Evolutionary conservation across 2,113 vertebrate genomes (phyloP), one percentile per base, ranked within the genome.

Genomic region (Felis chaus): DNA sequence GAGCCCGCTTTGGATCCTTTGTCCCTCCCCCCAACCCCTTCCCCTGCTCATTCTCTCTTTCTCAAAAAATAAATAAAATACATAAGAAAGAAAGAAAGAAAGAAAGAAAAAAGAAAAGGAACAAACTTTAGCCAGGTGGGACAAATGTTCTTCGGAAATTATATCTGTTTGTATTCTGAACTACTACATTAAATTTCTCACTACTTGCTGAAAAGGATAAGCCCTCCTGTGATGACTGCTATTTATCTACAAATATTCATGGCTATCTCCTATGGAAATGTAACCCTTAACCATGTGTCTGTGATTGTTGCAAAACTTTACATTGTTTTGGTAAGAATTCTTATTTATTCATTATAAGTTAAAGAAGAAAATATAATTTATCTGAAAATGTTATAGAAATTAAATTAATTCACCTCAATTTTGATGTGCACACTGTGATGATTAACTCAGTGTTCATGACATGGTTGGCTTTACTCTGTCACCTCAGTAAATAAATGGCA

Each of bases 351-450:
- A 89, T 68, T 76, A 1, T 80, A 81, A 74, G 25, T 91, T 97
- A 29, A 88, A 63, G 12, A 82, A 73, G 78, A 92, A 82, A 69
- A 92, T 84, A 19, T 29, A 61, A 73, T 78, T 88, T 81, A 25
- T 96, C 73, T 84, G 83, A 83, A 87, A 96, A 48, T 45, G 12
- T 41, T 66, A 86, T 18, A 82, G 50, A 97, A 91, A 89, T 66
- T 55, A 36, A 55, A 66, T 55, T 45, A 82, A 89, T 63, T 50
- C 4, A 91, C n/a, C 25, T 89, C 48, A 66, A 15, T 93, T 93
- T 85, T 73, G 45, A 86, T 57, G 7, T 80, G 27, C 1, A 21
- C 41, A 41, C 18, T 66, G 31, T 41, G 82, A 41, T 48, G 27
- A 78, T 71, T 55, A 91, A 31, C 31, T 92, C 33, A 25, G 13